phyloP scores from a whole-genome alignment of 2,113 vertebrate species.

The Xiphias gladius region DNA sequence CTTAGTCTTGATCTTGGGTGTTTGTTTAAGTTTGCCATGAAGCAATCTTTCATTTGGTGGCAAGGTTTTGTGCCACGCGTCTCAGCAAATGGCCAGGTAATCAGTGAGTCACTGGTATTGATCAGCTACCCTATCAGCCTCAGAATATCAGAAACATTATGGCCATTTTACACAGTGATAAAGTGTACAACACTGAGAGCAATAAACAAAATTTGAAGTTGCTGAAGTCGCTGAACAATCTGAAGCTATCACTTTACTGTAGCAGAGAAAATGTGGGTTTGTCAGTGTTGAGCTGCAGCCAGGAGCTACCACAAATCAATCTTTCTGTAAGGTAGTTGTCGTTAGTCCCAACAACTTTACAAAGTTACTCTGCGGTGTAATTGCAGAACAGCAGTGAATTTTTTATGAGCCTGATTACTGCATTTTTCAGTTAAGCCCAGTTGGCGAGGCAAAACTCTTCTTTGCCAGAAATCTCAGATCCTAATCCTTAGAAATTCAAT shows the following conservation, averaged over 20 bases:
- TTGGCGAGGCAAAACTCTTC: background rate
- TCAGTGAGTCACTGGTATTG: conserved; percentile 21
- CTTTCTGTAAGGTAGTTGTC: conserved; percentile 1
- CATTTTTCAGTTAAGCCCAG: background rate
- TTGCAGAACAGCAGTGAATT: conserved; percentile 1
- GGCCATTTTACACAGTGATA: conserved; percentile 31
- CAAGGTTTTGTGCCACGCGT: background rate
- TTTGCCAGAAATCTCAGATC: background rate
- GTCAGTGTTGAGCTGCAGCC: conserved; percentile 32
- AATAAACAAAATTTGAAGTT: conserved; percentile 12
- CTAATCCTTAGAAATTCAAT: background rate
- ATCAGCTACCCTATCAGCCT: conserved; percentile 19
- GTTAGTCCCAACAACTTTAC: background rate
- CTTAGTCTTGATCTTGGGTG: background rate
- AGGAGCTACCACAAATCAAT: conserved; percentile 34
- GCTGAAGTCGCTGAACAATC: conserved; percentile 1
- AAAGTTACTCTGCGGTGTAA: conserved; percentile 16
- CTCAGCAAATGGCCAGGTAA: conserved; percentile 25
- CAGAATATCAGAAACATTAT: conserved; percentile 22
- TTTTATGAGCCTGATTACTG: conserved; percentile 23
- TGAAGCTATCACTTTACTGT: background rate
- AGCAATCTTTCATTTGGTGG: background rate
- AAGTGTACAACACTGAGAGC: background rate
- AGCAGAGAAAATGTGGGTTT: background rate
- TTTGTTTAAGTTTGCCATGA: background rate